phyloP scores from a whole-genome alignment of 1,140 invertebrate species.

The Drosophila nannoptera region DNA sequence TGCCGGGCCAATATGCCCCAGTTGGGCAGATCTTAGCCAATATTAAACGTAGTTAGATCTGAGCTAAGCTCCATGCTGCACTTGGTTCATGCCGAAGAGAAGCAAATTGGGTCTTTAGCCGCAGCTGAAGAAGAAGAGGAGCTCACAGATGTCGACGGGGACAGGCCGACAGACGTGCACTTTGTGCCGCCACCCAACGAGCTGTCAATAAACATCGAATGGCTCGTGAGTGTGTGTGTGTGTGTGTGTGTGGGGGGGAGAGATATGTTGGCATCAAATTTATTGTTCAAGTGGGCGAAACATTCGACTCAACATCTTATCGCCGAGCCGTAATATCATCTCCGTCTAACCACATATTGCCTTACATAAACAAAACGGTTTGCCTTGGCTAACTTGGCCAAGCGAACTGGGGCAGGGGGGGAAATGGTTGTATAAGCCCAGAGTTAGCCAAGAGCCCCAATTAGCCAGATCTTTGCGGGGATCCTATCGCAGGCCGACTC shows the following conservation, averaged over 20 bases:
- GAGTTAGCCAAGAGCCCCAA: no score
- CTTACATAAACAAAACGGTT: not conserved
- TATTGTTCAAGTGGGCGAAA: not conserved
- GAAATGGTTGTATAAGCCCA: no score
- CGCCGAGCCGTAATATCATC: not conserved
- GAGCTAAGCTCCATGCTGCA: no score
- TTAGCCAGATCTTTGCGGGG: no score
- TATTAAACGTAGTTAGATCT: no score
- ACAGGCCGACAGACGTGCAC: not conserved
- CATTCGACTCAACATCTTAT: not conserved
- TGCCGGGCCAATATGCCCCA: no score
- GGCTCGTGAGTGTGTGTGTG: not conserved
- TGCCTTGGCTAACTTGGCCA: not conserved
- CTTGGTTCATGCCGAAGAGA: no score
- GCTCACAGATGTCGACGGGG: not conserved
- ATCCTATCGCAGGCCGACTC: no score
- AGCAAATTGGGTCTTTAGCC: not conserved
- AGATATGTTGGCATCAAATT: not conserved
- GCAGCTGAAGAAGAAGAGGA: not conserved
- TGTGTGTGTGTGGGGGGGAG: not conserved
- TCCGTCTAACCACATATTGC: not conserved
- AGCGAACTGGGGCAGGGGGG: no score
- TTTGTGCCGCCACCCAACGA: not conserved
- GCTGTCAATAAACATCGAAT: not conserved
- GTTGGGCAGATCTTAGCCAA: no score